Conservation (phyloP, 2,113 vertebrate genomes). For the Sigmodon hispidus region DNA sequence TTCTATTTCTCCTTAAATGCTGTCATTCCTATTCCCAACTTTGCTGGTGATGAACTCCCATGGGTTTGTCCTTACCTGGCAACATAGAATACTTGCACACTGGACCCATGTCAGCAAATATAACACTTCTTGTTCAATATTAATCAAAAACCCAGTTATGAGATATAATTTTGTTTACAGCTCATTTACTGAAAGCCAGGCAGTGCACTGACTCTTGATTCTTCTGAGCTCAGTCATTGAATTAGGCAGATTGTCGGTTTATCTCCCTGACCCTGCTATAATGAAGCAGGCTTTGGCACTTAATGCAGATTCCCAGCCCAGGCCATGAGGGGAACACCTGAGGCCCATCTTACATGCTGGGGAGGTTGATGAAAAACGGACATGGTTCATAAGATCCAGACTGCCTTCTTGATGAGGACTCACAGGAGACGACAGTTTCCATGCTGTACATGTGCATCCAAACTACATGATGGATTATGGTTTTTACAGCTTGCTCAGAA, state of each 20-base stretch:
- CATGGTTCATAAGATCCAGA: background rate
- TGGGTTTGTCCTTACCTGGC: slow-evolving; percentile 14
- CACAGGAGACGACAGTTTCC: background rate
- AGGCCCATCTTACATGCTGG: background rate
- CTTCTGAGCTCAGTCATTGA: background rate
- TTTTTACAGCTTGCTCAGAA: slow-evolving; percentile 43
- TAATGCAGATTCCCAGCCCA: background rate
- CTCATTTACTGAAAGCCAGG: background rate
- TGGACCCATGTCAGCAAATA: slow-evolving; percentile 2
- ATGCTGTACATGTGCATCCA: background rate
- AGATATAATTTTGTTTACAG: slow-evolving; percentile 31
- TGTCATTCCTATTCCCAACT: background rate
- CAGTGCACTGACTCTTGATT: background rate
- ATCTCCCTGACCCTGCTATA: background rate
- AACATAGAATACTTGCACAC: background rate
- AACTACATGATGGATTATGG: background rate
- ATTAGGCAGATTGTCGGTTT: background rate
- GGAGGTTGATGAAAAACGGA: background rate
- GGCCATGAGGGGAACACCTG: background rate
- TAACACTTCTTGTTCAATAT: slow-evolving; percentile 45
- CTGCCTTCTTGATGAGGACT: background rate
- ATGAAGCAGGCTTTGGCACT: background rate
- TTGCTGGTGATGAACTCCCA: background rate
- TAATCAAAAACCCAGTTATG: slow-evolving; percentile 43
- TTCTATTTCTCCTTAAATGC: background rate